phyloP scores from a whole-genome alignment of 1,140 invertebrate genomes.

The Tetramorium simillimum region DNA sequence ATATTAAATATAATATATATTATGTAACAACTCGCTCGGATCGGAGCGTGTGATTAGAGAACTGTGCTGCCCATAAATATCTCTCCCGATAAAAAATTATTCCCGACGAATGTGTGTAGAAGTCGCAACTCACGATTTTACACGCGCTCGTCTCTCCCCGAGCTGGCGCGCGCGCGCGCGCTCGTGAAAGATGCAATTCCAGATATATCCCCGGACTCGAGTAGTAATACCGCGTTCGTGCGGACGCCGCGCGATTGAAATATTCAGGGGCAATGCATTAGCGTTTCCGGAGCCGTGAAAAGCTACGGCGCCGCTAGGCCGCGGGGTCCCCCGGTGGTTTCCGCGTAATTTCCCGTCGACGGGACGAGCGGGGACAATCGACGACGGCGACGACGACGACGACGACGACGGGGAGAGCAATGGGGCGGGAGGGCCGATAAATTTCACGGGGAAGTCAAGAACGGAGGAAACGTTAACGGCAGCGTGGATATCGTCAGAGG shows the following conservation, averaged over 20 bases:
- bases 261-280: constrained; percentile 34
- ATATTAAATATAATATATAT: not conserved
- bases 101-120: not conserved
- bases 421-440: constrained; percentile 28
- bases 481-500: not conserved
- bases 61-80: not conserved
- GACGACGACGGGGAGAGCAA: constrained; percentile 2
- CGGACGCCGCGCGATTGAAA: constrained; percentile 19
- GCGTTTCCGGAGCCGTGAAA: not conserved
- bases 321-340: not conserved
- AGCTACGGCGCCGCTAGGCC: not conserved
- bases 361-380: not conserved
- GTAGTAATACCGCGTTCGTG: not conserved
- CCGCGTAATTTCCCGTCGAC: constrained; percentile 15
- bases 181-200: constrained; percentile 15
- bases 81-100: not conserved
- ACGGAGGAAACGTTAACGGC: not conserved
- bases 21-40: not conserved
- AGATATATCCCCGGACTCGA: not conserved
- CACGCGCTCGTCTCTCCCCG: not conserved
- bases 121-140: not conserved
- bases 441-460: constrained; percentile 18
- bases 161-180: not conserved
- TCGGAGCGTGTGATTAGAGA: not conserved
- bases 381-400: not conserved